A percentile compares a stretch with the other conserved stretches of the same genome.
Evolutionary conservation across 2,888 invertebrate genomes (phyloP).

Genomic region (Mythimna pallens): DNA sequence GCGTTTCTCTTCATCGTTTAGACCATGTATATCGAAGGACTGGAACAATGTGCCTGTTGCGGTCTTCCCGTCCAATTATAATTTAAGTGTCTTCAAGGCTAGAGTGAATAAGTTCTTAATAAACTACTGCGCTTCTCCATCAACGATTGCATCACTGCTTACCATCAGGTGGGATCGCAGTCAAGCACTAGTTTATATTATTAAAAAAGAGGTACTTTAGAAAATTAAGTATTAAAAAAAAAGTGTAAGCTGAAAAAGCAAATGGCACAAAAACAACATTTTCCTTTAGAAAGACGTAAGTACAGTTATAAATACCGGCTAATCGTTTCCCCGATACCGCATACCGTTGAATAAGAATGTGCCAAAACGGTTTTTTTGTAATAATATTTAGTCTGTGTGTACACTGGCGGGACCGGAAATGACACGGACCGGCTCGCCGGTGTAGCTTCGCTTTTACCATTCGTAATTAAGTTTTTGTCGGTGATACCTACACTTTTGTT

Average conservation of each 20-base stretch:
- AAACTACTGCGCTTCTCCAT: too few species aligned
- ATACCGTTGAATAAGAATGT: slow-evolving; percentile 50
- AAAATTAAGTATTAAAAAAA: slow-evolving; percentile 40
- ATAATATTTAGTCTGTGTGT: slow-evolving; percentile 59
- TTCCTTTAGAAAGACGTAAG: slow-evolving; percentile 32
- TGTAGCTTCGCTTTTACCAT: slow-evolving; percentile 48
- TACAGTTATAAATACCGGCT: slow-evolving; percentile 44
- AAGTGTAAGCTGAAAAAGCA: slow-evolving; percentile 1
- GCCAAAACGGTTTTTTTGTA: slow-evolving; percentile 49
- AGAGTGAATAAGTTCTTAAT: too few species aligned
- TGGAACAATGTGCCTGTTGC: too few species aligned
- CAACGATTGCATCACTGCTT: too few species aligned
- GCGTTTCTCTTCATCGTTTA: too few species aligned
- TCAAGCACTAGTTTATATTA: too few species aligned
- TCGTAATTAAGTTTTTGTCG: slow-evolving; percentile 64
- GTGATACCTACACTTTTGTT: slow-evolving; percentile 46
- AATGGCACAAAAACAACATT: slow-evolving; percentile 20
- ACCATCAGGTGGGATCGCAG: too few species aligned
- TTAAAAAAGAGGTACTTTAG: too few species aligned
- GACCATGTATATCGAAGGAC: too few species aligned
- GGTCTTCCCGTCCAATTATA: too few species aligned
- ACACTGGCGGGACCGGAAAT: slow-evolving; percentile 56
- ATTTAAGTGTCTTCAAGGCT: too few species aligned
- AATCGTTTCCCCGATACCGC: slow-evolving; percentile 54
- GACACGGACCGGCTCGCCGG: slow-evolving; percentile 46